Evolutionary conservation across 2,113 vertebrate genomes (phyloP), one percentile per base, ranked within the genome.

Genomic region (Proteles cristata): DNA sequence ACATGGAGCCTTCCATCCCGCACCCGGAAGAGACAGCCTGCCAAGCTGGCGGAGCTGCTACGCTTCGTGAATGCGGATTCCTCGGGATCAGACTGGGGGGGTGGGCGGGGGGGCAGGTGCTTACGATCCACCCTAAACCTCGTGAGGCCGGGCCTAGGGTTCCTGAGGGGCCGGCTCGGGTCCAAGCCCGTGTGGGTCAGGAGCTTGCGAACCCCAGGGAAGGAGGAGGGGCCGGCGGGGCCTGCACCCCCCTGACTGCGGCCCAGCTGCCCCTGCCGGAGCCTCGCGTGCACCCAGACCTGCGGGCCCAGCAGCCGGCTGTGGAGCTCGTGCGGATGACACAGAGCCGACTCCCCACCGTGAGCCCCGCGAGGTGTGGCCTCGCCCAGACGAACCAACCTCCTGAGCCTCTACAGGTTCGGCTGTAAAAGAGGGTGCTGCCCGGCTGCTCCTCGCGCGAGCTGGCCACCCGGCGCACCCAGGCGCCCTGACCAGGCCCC

Each of bases 41-140:
- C 43, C 21, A 0, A 5, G 33, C 0, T 0, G 2, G 25, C 4
- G 35, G 0, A 5, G 31, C 65, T 28, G 1, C 17, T 19, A 9
- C 1, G 43, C 5, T 16, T 28, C 1, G 0, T 7, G 28, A 66
- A 31, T 11, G 66, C 45, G 33, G 9, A 68, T 4, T 26, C 53
- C 66, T 31, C 11, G 2, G 65, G 35, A 17, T 48, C 82, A 8
- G 88, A 21, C 19, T 8, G 39, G 39, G 39, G 39, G 39, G 39
- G 39, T 2, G 39, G 39, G 39, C 3, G 39, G 39, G 39, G 39
- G 39, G 39, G 39, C 39, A 14, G 71, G 12, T 11, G 5, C 19
- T 55, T 28, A 6, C 2, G 14, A 45, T 48, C 35, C 81, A 10
- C n/a, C 50, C 25, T 10, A 19, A 71, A 63, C 25, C 50, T 61